Percentiles rank a stretch among this genome's conserved stretches.
Conservation (phyloP, 2,113 vertebrate species). For the Dicrurus megarhynchus region DNA sequence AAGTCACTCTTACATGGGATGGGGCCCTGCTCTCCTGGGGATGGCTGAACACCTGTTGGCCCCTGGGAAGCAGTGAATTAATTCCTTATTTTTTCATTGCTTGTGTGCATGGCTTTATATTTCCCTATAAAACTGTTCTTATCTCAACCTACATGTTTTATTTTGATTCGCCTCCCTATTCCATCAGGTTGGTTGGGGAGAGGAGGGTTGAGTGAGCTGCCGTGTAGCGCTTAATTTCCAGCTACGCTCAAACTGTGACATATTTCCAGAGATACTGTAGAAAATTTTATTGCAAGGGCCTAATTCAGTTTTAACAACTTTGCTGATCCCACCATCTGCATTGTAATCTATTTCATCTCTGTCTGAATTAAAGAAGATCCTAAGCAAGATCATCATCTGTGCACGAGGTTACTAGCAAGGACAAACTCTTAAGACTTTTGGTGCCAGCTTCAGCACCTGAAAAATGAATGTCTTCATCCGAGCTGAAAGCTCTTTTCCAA, state of each 20-base stretch:
- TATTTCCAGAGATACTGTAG: not conserved
- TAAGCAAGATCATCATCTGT: not conserved
- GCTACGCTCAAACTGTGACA: not conserved
- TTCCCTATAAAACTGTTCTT: not conserved
- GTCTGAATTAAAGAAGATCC: not conserved
- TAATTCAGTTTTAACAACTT: not conserved
- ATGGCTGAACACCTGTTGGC: not conserved
- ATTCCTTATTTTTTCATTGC: not conserved
- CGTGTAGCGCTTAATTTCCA: not conserved
- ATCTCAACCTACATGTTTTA: not conserved
- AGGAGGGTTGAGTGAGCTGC: not conserved
- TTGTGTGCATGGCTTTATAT: not conserved
- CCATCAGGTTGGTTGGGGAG: not conserved
- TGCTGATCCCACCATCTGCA: not conserved
- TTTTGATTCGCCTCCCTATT: not conserved
- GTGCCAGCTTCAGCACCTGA: not conserved
- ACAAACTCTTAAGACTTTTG: not conserved
- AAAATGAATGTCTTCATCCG: not conserved
- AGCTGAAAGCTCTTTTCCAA: not conserved
- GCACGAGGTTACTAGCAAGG: not conserved
- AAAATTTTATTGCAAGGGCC: not conserved
- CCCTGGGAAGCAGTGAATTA: not conserved
- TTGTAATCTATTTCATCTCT: not conserved
- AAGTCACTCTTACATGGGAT: not conserved
- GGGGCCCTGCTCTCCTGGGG: not conserved